phyloP scores from a whole-genome alignment of 2,888 invertebrate species.

The Phaonia tiefii region DNA sequence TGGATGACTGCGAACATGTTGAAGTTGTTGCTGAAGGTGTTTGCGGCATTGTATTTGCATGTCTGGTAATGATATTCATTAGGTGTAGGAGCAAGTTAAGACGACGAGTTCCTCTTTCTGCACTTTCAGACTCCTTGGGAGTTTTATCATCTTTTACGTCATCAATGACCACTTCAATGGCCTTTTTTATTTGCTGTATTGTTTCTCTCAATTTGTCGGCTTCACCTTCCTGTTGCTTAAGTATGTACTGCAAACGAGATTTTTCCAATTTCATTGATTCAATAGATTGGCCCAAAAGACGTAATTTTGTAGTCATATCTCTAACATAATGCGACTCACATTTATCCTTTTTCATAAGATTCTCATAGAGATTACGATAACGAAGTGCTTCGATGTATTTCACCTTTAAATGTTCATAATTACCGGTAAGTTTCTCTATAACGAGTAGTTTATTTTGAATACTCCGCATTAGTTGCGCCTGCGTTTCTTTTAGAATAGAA shows the following conservation, averaged over 20 bases:
- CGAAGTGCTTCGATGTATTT: constrained; percentile 80
- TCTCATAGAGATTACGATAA: constrained; percentile 79
- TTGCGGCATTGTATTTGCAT: constrained; percentile 71
- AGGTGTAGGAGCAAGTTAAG: constrained; percentile 83
- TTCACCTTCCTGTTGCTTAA: constrained; percentile 82
- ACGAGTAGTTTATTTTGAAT: constrained; percentile 83
- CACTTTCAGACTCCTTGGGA: constrained; percentile 73
- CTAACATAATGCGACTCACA: constrained; percentile 79
- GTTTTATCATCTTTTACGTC: constrained; percentile 64
- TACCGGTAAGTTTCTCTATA: constrained; percentile 84
- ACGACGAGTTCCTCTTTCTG: constrained; percentile 45
- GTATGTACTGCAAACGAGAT: constrained; percentile 74
- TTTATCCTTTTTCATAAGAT: constrained; percentile 79
- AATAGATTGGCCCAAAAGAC: constrained; percentile 78
- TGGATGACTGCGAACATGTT: constrained; percentile 75
- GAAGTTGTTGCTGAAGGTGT: constrained; percentile 79
- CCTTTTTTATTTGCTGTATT: constrained; percentile 84
- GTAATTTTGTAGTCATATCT: too few species aligned
- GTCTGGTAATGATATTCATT: constrained; percentile 76
- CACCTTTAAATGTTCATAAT: constrained; percentile 82
- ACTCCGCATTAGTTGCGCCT: constrained; percentile 81
- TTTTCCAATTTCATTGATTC: constrained; percentile 75
- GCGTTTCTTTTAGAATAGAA: constrained; percentile 82
- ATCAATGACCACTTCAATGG: constrained; percentile 83
- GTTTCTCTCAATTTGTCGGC: constrained; percentile 82